Base-by-base conservation (phyloP, 2,888 invertebrate species). In the Xanthia icteritia region DNA sequence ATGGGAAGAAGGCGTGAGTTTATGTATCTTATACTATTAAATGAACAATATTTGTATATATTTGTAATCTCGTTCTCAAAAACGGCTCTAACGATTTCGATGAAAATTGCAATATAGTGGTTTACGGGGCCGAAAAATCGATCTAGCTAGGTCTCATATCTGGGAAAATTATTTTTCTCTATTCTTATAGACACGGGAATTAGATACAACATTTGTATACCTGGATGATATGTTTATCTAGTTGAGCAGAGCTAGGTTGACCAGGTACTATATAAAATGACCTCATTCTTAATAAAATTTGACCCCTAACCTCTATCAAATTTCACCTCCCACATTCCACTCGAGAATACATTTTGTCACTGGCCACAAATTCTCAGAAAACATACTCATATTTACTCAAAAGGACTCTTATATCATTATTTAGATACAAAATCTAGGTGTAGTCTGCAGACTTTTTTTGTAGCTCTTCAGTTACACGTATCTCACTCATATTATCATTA, bases 401-500 rank as follows among this genome's bases (percentile, higher is more conserved):
- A 67, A 56, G 11, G 0, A n/a, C 8, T 20, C n/a, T 42, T 56
- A 23, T 56, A 63, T 77, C 48, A 48, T 73, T 63, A 54, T 74
- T 79, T 51, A 81, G 58, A 66, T 56, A 77, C 23, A 69, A 54
- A 60, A 45, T 31, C 27, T 64, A 54, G 61, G 45, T 70, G 27
- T 66, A 36, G 23, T 70, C 56, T 73, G n/a, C n/a, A 58, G 56
- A 76, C 31, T 61, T 39, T 78, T 82, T 77, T 70, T 81, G 56
- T 67, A 68, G 61, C 27, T 48, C 64, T 60, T 65, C 13, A 68
- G 20, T 65, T 48, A 23, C 31, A 1, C 23, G 5, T 51, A 51
- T 13, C 5, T 42, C 23, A 15, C 1, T 42, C 9, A 15, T 27
- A 36, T n/a, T 56, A 66, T 56, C 23, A 76, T 80, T 66, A 65